A percentile compares a stretch with the other conserved stretches of the same genome.
These are phyloP conservation scores for Sitodiplosis mosellana DNA, from an alignment of 1,140 invertebrate genomes.

Conservation along the genomic window DNA sequence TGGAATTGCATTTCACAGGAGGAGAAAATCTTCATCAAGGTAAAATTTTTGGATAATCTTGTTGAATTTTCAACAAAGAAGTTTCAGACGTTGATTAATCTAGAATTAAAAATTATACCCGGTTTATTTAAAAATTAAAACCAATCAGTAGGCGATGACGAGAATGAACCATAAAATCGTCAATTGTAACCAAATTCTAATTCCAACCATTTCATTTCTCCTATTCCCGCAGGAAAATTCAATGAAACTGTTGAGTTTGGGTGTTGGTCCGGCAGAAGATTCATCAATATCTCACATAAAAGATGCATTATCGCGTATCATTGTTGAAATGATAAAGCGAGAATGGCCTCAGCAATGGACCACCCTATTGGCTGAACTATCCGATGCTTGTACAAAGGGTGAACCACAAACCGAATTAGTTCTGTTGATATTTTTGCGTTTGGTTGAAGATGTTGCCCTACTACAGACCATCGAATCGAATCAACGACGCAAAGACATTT, in stretches of 20 bases:
- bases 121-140: no score
- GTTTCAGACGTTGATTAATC: no score
- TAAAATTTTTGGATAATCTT: no score
- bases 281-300: slow-evolving; percentile 50
- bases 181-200: no score
- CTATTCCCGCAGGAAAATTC: slow-evolving; percentile 48
- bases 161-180: no score
- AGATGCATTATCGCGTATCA: slow-evolving; percentile 66
- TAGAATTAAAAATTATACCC: no score
- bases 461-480: slow-evolving; percentile 63
- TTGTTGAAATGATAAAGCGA: slow-evolving; percentile 87
- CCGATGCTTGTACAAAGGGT: slow-evolving; percentile 55
- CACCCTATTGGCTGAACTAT: slow-evolving; percentile 58
- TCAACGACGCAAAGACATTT: slow-evolving; percentile 72
- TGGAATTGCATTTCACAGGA: slow-evolving; percentile 73
- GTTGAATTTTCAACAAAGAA: no score
- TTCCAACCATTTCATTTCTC: no score
- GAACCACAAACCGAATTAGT: slow-evolving; percentile 76
- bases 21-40: slow-evolving; percentile 76
- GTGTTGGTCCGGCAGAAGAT: slow-evolving; percentile 39
- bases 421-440: slow-evolving; percentile 60
- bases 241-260: slow-evolving; percentile 58
- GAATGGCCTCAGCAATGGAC: slow-evolving; percentile 96
- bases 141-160: no score
- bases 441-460: slow-evolving; percentile 79